These are phyloP conservation scores for Andrena minutula DNA, from an alignment of 2,888 invertebrate genomes.

Conservation along the genomic window DNA sequence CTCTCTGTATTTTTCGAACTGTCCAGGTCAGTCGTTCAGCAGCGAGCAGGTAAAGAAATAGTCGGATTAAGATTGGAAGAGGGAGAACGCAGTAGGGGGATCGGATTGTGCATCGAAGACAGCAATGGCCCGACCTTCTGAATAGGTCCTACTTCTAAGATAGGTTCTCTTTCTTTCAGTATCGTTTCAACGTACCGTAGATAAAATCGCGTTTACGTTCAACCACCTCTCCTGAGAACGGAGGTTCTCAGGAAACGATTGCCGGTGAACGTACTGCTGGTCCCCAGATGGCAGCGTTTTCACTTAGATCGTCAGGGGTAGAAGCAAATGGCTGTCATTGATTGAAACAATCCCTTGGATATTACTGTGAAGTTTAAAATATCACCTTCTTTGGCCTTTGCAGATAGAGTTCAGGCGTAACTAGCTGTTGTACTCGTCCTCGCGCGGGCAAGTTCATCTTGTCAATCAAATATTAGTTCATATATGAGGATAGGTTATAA, in stretches of 20 bases:
- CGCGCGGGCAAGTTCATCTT: too few relatives aligned
- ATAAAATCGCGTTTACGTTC: constrained; percentile 71
- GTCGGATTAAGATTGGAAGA: constrained; percentile 53
- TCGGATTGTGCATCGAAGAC: constrained; percentile 44
- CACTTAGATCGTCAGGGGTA: constrained; percentile 41
- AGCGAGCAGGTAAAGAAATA: constrained; percentile 47
- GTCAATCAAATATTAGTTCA: neutral
- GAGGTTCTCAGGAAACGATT: constrained; percentile 43
- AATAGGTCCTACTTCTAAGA: constrained; percentile 47
- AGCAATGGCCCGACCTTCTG: constrained; percentile 34
- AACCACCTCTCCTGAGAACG: constrained; percentile 26
- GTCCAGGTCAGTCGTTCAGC: constrained; percentile 36
- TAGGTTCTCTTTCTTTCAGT: constrained; percentile 52
- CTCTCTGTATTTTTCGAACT: constrained; percentile 37
- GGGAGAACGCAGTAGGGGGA: constrained; percentile 28
- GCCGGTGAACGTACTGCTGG: neutral
- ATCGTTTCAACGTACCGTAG: constrained; percentile 52
- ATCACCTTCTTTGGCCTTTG: neutral
- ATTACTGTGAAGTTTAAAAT: neutral
- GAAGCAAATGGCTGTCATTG: neutral
- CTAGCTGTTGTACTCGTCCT: too few relatives aligned
- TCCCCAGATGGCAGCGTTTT: constrained; percentile 35
- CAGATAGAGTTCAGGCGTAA: too few relatives aligned
- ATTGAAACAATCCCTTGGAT: constrained; percentile 1
- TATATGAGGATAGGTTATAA: too few relatives aligned